Evolutionary conservation across 2,113 vertebrate species (phyloP).

Genomic region (Phalacrocorax carbo): DNA sequence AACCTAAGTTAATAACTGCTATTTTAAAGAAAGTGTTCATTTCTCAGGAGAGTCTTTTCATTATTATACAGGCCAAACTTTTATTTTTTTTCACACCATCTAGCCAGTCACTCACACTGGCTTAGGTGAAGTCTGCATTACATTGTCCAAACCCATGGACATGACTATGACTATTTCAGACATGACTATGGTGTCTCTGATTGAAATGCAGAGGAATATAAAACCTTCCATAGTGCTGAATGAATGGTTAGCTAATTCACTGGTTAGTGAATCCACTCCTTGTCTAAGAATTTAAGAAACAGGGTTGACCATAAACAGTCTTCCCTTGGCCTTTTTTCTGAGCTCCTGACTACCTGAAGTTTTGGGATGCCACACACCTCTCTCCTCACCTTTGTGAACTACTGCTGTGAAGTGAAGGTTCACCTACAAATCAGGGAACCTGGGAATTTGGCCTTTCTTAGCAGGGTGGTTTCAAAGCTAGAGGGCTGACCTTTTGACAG

Average conservation of each 20-base stretch:
- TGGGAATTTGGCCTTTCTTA: neutral
- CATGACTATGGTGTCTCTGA: neutral
- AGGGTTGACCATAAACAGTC: neutral
- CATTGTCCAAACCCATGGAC: neutral
- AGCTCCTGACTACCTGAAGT: neutral
- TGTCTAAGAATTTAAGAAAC: neutral
- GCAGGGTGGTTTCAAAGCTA: neutral
- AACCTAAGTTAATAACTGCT: neutral
- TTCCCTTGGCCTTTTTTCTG: neutral
- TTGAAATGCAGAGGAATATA: neutral
- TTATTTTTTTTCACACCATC: neutral
- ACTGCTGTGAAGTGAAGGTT: neutral
- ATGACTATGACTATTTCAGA: neutral
- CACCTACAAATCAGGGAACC: neutral
- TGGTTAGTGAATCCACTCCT: neutral
- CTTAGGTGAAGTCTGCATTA: neutral
- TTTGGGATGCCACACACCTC: rapidly evolving
- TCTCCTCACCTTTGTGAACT: neutral
- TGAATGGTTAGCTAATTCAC: neutral
- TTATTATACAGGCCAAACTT: neutral
- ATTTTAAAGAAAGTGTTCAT: neutral
- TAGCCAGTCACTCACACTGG: neutral
- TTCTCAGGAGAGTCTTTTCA: neutral
- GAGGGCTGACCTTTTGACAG: neutral
- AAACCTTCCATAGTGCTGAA: neutral